Evolutionary conservation across 2,888 invertebrate species (phyloP).

Genomic region (Emmelina monodactyla): DNA sequence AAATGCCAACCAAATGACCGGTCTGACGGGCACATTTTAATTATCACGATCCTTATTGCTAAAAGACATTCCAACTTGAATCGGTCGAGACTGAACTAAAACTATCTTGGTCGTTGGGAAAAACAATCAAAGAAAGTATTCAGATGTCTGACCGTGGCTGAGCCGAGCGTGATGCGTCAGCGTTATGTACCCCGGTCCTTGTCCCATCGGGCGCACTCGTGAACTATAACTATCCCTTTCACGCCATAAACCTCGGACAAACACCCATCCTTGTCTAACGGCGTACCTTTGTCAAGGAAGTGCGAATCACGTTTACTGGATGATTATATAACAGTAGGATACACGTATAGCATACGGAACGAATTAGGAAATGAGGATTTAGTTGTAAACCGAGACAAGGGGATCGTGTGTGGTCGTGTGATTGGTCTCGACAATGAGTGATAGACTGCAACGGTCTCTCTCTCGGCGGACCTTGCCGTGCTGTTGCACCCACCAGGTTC

Average conservation of each 20-base stretch:
- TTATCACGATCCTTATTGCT: slow-evolving; percentile 30
- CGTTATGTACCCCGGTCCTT: slow-evolving; percentile 47
- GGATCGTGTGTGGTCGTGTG: slow-evolving; percentile 52
- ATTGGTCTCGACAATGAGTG: slow-evolving; percentile 59
- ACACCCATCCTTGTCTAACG: not conserved
- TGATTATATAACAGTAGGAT: too few relatives aligned
- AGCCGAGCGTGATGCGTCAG: slow-evolving; percentile 46
- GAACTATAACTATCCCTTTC: slow-evolving; percentile 27
- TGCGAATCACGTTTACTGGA: slow-evolving; percentile 33
- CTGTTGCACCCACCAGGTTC: slow-evolving; percentile 58
- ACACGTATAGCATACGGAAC: slow-evolving; percentile 45
- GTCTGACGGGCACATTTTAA: slow-evolving; percentile 49
- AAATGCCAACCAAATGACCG: slow-evolving; percentile 48
- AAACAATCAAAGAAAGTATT: slow-evolving; percentile 37
- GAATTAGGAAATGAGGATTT: slow-evolving; percentile 40
- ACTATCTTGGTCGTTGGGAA: slow-evolving; percentile 27
- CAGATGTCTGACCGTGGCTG: not conserved
- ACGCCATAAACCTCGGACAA: slow-evolving; percentile 8
- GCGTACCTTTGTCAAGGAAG: slow-evolving; percentile 48
- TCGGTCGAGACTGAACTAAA: too few relatives aligned
- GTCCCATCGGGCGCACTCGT: slow-evolving; percentile 35
- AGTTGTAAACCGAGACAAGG: slow-evolving; percentile 32
- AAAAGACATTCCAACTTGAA: not conserved
- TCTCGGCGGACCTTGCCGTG: slow-evolving; percentile 50
- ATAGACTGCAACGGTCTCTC: slow-evolving; percentile 58